Conservation (phyloP, 2,797 vertebrate species). For the Sitta carolinensis region DNA sequence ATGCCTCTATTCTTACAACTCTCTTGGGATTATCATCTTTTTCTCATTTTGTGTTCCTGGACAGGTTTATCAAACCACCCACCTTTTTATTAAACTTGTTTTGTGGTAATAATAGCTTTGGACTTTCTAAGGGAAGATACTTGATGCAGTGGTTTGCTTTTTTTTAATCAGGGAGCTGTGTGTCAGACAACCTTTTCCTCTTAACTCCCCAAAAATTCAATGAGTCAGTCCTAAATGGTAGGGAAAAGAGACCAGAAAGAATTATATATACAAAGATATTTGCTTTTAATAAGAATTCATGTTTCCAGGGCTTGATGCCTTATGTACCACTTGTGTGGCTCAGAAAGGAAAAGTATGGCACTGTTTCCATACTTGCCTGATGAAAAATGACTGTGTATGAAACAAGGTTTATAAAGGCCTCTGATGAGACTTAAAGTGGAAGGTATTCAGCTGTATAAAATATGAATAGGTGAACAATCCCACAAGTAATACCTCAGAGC, state of each 20-base stretch:
- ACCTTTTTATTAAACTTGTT: neutral
- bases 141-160: neutral
- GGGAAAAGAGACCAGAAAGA: neutral
- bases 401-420: conserved; percentile 59
- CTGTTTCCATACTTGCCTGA: neutral
- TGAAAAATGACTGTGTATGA: conserved; percentile 47
- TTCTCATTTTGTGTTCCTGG: fast-evolving
- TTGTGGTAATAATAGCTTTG: neutral
- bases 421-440: conserved; percentile 62
- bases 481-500: conserved; percentile 53
- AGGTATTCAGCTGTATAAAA: conserved; percentile 63
- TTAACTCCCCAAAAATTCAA: neutral
- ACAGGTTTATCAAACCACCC: neutral
- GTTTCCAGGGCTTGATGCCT: neutral
- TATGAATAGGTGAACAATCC: conserved; percentile 63
- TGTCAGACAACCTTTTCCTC: neutral
- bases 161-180: neutral
- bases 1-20: neutral
- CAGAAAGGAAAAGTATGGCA: neutral
- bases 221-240: neutral
- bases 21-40: neutral
- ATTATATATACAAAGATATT: neutral
- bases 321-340: neutral
- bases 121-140: neutral
- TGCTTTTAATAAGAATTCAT: neutral